Base-by-base conservation (phyloP, 2,888 invertebrate species). In the Dastarcus helophoroides region DNA sequence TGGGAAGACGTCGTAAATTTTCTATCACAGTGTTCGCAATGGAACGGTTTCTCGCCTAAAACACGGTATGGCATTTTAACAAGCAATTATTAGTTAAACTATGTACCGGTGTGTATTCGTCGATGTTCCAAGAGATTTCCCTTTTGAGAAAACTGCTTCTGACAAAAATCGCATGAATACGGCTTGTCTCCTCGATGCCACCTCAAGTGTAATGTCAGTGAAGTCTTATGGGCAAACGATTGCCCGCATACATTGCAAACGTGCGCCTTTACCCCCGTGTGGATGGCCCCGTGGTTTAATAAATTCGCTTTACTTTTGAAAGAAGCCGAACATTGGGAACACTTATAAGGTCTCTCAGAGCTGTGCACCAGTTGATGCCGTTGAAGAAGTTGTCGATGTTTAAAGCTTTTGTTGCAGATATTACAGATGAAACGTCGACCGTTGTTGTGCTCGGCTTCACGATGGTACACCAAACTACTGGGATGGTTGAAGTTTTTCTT, bases 291-390 rank as follows among this genome's bases (percentile, higher is more conserved):
- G 52, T 85, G 85, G 56, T 79, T 80, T 26, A 76, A 50, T 17
- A 83, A 56, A 53, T 79, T 80, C 3, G 79, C 73, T 38, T 76
- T 75, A 0, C 80, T 77, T 54, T 82, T 80, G 56, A 81, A 82
- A 23, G 69, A 67, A 0, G 74, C 67, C 4, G 54, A 53, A 36
- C 73, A 68, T 10, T 70, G 64, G 52, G 68, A 67, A 55, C 81
- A 82, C 26, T 61, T 53, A 47, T 68, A 76, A 1, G 75, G 76
- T 19, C 81, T 62, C 19, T 69, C 69, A 29, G 78, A 68, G 42
- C 79, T 72, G 70, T 94, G 77, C 41, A 86, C 74, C 42, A 82
- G 53, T 65, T 89, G 74, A 68, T 94, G 82, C 40, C 80, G 66
- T 51, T 76, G 71, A 40, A 85, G 60, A 30, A 82, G 61, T 50